These are phyloP conservation scores for Diachasmimorpha longicaudata DNA, from an alignment of 1,140 invertebrate species.

Conservation along the genomic window DNA sequence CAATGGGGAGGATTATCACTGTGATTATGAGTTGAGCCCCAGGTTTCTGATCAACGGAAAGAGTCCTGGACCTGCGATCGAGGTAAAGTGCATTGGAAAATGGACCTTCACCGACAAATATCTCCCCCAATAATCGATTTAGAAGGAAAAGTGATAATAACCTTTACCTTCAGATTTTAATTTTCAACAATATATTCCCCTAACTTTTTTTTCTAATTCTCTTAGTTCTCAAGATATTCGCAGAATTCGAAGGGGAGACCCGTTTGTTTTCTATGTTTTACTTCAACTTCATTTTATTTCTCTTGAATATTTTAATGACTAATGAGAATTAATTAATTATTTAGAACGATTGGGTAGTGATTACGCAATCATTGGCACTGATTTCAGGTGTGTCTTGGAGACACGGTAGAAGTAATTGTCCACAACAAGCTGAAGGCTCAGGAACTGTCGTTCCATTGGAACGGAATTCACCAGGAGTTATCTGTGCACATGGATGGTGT, in stretches of 20 bases:
- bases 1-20: slow-evolving; percentile 21
- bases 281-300: neutral
- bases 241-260: too few species aligned
- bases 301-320: neutral
- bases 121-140: slow-evolving; percentile 45
- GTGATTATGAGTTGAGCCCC: neutral
- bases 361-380: too few species aligned
- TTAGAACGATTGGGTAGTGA: neutral
- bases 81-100: slow-evolving; percentile 56
- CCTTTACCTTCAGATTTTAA: too few species aligned
- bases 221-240: too few species aligned
- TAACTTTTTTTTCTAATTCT: too few species aligned
- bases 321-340: too few species aligned
- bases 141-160: neutral
- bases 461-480: slow-evolving; percentile 47
- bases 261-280: neutral
- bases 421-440: slow-evolving; percentile 59
- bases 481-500: slow-evolving; percentile 68
- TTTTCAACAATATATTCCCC: too few species aligned
- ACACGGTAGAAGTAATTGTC: slow-evolving; percentile 71
- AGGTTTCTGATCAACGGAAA: slow-evolving; percentile 71
- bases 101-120: neutral
- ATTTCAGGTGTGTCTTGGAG: slow-evolving; percentile 75
- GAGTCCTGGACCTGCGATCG: slow-evolving; percentile 83
- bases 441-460: slow-evolving; percentile 55